Percentiles rank a stretch among this genome's conserved stretches.
phyloP scores from a whole-genome alignment of 2,797 vertebrate genomes.

The Ficedula albicollis region DNA sequence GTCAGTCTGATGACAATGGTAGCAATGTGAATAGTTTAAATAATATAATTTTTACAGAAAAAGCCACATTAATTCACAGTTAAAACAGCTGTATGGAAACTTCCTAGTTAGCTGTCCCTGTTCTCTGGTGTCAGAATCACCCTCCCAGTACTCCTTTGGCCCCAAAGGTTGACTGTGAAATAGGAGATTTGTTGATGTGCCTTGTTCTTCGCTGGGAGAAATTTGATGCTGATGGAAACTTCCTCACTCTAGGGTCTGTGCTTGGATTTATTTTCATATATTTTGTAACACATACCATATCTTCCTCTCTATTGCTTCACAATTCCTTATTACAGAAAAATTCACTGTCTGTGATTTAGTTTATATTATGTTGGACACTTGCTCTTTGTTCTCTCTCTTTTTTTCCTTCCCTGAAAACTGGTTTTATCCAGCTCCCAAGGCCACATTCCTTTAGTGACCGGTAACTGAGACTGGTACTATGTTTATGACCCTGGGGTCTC shows the following conservation, averaged over 20 bases:
- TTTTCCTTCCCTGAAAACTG: neutral
- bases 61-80: neutral
- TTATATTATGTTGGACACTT: neutral
- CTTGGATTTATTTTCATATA: neutral
- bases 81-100: neutral
- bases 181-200: neutral
- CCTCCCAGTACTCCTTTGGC: neutral
- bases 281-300: neutral
- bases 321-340: neutral
- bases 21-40: neutral
- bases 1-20: neutral
- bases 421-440: slow-evolving; percentile 9
- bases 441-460: neutral
- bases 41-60: neutral
- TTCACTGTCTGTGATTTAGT: neutral
- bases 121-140: neutral
- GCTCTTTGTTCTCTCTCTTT: neutral
- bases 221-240: neutral
- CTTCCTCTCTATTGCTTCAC: neutral
- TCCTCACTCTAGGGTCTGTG: neutral
- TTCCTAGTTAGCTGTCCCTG: neutral
- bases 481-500: neutral
- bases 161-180: neutral
- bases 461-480: neutral
- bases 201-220: neutral